A percentile compares a stretch with the other conserved stretches of the same genome.
phyloP scores from a whole-genome alignment of 2,113 vertebrate species.

The Plotosus lineatus region DNA sequence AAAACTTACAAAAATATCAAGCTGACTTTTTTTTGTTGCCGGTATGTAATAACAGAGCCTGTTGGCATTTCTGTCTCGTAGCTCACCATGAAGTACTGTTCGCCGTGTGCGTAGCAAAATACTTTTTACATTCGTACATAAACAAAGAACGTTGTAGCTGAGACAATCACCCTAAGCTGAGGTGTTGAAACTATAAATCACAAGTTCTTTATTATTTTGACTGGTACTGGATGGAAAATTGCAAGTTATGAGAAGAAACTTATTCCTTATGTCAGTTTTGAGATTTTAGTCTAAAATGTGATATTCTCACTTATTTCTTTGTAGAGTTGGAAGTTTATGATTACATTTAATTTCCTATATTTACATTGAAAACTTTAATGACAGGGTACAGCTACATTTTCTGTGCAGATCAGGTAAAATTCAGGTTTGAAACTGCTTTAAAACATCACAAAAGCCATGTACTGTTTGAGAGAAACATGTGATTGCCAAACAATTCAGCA shows the following conservation, averaged over 20 bases:
- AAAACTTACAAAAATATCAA: too few species aligned
- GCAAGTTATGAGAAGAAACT: background rate
- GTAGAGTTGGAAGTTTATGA: background rate
- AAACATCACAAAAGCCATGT: background rate
- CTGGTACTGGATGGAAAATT: background rate
- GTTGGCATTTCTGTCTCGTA: too few species aligned
- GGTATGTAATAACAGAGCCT: too few species aligned
- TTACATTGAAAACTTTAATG: background rate
- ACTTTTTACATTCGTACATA: background rate
- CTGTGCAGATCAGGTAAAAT: background rate
- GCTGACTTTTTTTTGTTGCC: too few species aligned
- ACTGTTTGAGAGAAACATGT: slow-evolving; percentile 40
- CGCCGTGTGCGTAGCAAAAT: background rate
- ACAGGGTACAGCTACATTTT: background rate
- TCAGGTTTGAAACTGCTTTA: background rate
- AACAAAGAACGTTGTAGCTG: background rate
- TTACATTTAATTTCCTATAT: background rate
- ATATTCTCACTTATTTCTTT: background rate
- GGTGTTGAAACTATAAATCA: background rate
- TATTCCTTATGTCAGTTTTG: background rate
- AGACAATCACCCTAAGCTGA: background rate
- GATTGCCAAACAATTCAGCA: slow-evolving; percentile 44
- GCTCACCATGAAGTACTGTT: too few species aligned
- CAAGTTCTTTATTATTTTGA: background rate
- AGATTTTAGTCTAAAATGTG: background rate